A percentile compares a stretch with the other conserved stretches of the same genome.
phyloP scores from a whole-genome alignment of 2,888 invertebrate species.

The Boloria selene region DNA sequence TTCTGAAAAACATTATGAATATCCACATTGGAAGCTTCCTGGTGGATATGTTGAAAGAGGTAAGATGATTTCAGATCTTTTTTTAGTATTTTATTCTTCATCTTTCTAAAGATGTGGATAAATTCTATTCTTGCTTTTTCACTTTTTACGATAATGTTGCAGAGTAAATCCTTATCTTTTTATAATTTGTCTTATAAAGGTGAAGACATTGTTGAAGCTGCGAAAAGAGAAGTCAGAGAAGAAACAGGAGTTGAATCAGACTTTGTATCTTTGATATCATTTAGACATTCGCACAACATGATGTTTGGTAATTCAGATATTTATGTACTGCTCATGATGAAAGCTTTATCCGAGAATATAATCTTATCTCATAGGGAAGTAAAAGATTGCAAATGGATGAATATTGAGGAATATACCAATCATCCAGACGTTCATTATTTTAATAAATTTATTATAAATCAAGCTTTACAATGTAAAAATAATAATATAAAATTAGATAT shows the following conservation, averaged over 20 bases:
- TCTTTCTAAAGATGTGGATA: background rate
- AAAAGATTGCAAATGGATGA: slow-evolving; percentile 90
- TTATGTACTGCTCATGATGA: slow-evolving; percentile 89
- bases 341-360: slow-evolving; percentile 84
- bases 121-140: background rate
- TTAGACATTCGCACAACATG: slow-evolving; percentile 90
- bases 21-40: slow-evolving; percentile 93
- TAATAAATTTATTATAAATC: slow-evolving; percentile 85
- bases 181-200: slow-evolving; percentile 69
- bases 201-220: slow-evolving; percentile 91
- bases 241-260: slow-evolving; percentile 91
- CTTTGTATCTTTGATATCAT: slow-evolving; percentile 88
- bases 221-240: slow-evolving; percentile 92
- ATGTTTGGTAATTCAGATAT: slow-evolving; percentile 93
- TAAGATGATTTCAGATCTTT: slow-evolving; percentile 12
- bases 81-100: background rate
- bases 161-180: background rate
- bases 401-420: slow-evolving; percentile 85
- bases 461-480: slow-evolving; percentile 84
- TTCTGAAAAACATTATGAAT: slow-evolving; percentile 86
- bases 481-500: slow-evolving; percentile 83
- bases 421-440: slow-evolving; percentile 88
- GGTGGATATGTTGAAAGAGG: slow-evolving; percentile 95
- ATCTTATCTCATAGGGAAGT: slow-evolving; percentile 89
- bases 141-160: background rate